These are phyloP conservation scores for Eulemur macaco DNA, from an alignment of 2,113 vertebrate genomes.

Conservation along the genomic window DNA sequence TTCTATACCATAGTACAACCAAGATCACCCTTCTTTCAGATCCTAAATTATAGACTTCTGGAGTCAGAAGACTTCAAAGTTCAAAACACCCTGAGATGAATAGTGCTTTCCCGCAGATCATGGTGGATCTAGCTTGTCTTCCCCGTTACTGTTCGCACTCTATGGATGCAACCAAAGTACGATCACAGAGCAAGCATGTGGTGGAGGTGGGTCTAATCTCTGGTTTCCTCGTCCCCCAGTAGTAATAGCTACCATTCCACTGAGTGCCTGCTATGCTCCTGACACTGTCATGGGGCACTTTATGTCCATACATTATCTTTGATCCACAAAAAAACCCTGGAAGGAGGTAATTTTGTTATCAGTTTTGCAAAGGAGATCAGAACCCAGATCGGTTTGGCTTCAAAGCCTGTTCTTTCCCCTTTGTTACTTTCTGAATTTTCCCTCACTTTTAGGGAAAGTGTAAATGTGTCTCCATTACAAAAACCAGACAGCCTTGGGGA, in stretches of 20 bases:
- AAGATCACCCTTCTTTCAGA: neutral
- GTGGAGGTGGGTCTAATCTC: neutral
- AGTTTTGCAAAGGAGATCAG: neutral
- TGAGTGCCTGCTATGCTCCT: neutral
- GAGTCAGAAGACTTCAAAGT: neutral
- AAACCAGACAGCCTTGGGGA: neutral
- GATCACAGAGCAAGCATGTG: neutral
- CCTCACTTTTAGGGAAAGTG: neutral
- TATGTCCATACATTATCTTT: neutral
- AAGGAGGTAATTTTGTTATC: neutral
- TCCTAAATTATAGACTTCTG: neutral
- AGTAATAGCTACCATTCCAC: neutral
- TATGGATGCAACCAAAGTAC: neutral
- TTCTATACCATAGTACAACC: neutral
- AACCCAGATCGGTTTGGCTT: neutral
- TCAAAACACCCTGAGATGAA: neutral
- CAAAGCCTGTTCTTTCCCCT: neutral
- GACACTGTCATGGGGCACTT: neutral
- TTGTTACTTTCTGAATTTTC: neutral
- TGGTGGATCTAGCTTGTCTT: neutral
- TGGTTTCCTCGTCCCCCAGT: neutral
- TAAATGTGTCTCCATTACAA: neutral
- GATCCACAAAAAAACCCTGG: neutral
- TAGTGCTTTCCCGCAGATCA: neutral
- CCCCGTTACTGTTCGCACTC: neutral